phyloP scores from a whole-genome alignment of 1,140 invertebrate genomes.

The Chironomus striatipennis region DNA sequence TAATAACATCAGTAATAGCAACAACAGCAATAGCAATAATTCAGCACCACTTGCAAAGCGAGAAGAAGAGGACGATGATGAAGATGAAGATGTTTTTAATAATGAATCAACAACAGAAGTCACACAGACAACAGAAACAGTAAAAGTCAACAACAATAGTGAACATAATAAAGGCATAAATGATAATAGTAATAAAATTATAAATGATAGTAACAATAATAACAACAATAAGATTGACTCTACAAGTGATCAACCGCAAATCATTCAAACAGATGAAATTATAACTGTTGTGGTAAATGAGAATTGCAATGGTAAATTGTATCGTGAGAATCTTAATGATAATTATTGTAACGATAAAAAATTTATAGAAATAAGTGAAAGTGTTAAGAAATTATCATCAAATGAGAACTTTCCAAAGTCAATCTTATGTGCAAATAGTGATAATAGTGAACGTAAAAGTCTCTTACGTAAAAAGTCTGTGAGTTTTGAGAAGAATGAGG shows the following conservation, averaged over 20 bases:
- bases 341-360: neutral
- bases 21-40: neutral
- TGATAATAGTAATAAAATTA: conserved; percentile 15
- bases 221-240: neutral
- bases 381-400: neutral
- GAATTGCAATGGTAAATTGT: neutral
- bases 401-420: conserved; percentile 7
- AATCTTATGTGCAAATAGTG: conserved; percentile 13
- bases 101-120: too few species aligned
- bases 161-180: neutral
- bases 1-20: neutral
- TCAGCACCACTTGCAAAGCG: neutral
- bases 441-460: conserved; percentile 1
- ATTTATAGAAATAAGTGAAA: neutral
- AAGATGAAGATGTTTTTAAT: neutral
- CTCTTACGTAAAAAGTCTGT: conserved; percentile 33
- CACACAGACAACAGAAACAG: neutral
- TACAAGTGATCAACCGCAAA: conserved; percentile 14
- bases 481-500: conserved; percentile 36
- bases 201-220: conserved; percentile 14
- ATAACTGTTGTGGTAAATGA: conserved; percentile 19
- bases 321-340: neutral
- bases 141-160: neutral
- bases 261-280: conserved; percentile 17
- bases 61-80: conserved; percentile 5